These are phyloP conservation scores for Aythya baeri DNA, from an alignment of 2,113 vertebrate species.

Conservation along the genomic window DNA sequence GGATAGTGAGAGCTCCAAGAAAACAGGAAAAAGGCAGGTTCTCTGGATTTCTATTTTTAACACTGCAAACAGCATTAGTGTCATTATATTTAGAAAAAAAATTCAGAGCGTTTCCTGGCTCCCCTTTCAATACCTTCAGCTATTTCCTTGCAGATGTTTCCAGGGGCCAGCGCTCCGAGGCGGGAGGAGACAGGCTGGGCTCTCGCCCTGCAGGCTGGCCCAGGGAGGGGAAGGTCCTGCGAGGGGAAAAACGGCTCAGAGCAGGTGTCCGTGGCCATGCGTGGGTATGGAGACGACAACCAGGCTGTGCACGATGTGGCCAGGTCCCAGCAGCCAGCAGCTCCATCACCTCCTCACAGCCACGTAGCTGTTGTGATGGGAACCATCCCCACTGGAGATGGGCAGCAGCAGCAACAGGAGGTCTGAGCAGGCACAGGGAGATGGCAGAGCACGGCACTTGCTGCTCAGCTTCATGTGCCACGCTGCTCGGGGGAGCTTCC, in stretches of 20 bases:
- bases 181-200: neutral
- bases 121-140: conserved; percentile 54
- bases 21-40: conserved; percentile 72
- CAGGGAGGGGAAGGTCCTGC: neutral
- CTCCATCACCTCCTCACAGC: accelerated
- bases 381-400: neutral
- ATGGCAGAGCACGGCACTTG: neutral
- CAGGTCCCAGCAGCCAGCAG: neutral
- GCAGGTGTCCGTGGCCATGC: neutral
- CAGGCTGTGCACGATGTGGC: neutral
- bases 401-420: neutral
- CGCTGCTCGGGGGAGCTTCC: accelerated
- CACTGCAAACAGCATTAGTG: conserved; percentile 41
- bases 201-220: neutral
- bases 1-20: conserved; percentile 50
- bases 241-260: neutral
- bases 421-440: accelerated
- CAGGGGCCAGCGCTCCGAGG: conserved; percentile 1
- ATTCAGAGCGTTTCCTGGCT: conserved; percentile 47
- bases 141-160: conserved; percentile 64
- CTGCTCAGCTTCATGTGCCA: accelerated
- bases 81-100: conserved; percentile 58
- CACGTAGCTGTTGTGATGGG: neutral
- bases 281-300: neutral
- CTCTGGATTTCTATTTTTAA: conserved; percentile 61